These are phyloP conservation scores for Apis dorsata DNA, from an alignment of 1,140 invertebrate genomes.

Conservation along the genomic window DNA sequence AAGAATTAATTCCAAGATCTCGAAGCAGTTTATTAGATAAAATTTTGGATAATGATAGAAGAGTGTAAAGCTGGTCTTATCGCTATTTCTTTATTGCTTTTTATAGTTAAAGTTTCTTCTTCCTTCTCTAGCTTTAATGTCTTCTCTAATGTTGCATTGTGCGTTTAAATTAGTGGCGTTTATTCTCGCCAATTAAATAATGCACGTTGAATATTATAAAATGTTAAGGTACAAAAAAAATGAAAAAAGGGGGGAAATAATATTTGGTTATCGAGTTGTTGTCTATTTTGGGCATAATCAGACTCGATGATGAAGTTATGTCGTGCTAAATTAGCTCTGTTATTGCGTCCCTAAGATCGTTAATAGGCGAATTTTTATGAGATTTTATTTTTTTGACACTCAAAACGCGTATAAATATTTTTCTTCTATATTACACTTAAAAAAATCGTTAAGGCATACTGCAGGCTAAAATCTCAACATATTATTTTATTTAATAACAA, in stretches of 20 bases:
- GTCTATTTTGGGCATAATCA: not conserved
- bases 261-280: conserved; percentile 3
- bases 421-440: not conserved
- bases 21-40: not conserved
- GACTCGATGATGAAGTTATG: not conserved
- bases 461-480: not conserved
- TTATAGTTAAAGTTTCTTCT: conserved; percentile 8
- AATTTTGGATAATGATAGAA: not conserved
- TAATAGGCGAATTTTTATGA: not conserved
- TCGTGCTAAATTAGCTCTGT: not conserved
- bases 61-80: not conserved
- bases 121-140: conserved; percentile 27
- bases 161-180: conserved; percentile 20
- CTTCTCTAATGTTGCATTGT: conserved; percentile 4
- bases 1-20: not conserved
- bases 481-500: not conserved
- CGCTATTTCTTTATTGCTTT: conserved; percentile 9
- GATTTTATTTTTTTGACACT: conserved; percentile 6
- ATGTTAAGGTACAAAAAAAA: conserved; percentile 13
- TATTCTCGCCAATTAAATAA: conserved; percentile 1
- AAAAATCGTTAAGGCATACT: not conserved
- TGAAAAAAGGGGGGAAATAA: not conserved
- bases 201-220: conserved; percentile 1
- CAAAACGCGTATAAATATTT: not conserved
- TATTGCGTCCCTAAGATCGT: not conserved